A percentile compares a stretch with the other conserved stretches of the same genome.
phyloP scores from a whole-genome alignment of 2,113 vertebrate species.

The Mohoua ochrocephala region DNA sequence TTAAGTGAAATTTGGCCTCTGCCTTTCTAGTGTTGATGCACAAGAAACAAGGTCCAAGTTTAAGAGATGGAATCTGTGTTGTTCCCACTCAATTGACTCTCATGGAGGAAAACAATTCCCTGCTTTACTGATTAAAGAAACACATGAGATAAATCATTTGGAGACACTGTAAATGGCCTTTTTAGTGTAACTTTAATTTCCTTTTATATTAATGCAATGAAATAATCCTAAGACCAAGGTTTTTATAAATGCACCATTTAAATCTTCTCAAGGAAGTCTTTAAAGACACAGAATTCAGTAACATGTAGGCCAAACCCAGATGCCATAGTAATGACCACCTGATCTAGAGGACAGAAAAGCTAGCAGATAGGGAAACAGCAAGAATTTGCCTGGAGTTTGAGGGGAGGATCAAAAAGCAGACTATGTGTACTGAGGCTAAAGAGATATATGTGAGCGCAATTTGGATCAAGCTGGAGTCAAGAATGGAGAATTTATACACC shows the following conservation, averaged over 20 bases:
- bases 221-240: background rate
- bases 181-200: background rate
- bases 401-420: background rate
- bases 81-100: accelerated
- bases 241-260: background rate
- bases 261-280: background rate
- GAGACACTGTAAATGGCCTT: background rate
- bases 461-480: background rate
- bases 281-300: background rate
- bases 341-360: background rate
- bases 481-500: background rate
- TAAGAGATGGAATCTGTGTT: background rate
- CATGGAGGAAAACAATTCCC: background rate
- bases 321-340: background rate
- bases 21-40: background rate
- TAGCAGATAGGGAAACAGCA: background rate
- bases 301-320: background rate
- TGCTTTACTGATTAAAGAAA: background rate
- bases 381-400: background rate
- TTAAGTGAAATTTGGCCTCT: background rate
- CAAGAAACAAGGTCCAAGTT: background rate
- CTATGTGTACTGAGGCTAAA: background rate
- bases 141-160: background rate
- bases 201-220: background rate
- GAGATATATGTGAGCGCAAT: background rate